phyloP scores from a whole-genome alignment of 2,113 vertebrate species.

The Scomber colias region DNA sequence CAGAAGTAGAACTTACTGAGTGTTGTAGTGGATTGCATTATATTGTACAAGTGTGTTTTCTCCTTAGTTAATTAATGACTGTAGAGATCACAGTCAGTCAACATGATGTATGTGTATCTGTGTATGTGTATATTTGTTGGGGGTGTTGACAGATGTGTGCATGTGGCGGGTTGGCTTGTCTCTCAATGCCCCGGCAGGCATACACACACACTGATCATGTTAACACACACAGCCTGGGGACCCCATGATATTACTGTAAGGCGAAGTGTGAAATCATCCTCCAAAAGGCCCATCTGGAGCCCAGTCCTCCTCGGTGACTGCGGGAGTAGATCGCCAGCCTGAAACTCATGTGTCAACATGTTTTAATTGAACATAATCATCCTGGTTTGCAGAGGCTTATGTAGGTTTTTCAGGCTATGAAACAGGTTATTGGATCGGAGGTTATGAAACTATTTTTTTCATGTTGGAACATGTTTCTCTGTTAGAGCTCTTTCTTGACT shows the following conservation, averaged over 20 bases:
- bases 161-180: conserved; percentile 35
- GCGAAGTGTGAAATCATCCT: conserved; percentile 72
- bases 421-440: conserved; percentile 75
- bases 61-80: conserved; percentile 10
- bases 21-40: neutral
- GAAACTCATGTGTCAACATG: conserved; percentile 80
- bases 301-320: conserved; percentile 49
- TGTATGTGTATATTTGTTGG: conserved; percentile 21
- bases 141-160: conserved; percentile 59
- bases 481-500: conserved; percentile 70
- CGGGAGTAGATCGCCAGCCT: conserved; percentile 54
- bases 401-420: conserved; percentile 65
- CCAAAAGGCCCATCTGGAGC: conserved; percentile 78
- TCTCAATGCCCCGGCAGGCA: conserved; percentile 47
- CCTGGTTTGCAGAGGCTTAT: conserved; percentile 69
- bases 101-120: neutral
- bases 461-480: conserved; percentile 75
- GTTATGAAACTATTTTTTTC: conserved; percentile 76
- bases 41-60: neutral
- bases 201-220: conserved; percentile 55
- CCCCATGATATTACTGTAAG: conserved; percentile 65
- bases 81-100: conserved; percentile 19
- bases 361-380: conserved; percentile 81
- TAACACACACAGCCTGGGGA: conserved; percentile 67
- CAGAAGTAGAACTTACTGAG: neutral